These are phyloP conservation scores for Moxostoma hubbsi DNA, from an alignment of 2,797 vertebrate species.

Conservation along the genomic window DNA sequence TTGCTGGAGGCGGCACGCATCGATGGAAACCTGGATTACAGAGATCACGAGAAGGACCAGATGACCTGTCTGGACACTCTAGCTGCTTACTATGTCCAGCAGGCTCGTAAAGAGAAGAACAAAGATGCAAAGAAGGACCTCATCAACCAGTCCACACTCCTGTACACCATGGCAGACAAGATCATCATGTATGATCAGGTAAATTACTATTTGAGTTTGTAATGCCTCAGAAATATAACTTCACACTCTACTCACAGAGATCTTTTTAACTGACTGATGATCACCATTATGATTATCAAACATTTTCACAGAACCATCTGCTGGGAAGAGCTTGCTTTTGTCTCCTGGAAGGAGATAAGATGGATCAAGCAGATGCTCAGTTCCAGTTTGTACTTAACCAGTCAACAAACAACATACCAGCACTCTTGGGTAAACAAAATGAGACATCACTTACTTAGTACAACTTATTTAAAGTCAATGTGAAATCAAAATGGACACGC, in stretches of 20 bases:
- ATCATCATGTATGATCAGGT: constrained; percentile 99
- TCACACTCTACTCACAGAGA: no score
- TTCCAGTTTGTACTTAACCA: constrained; percentile 99
- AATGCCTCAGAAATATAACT: not conserved
- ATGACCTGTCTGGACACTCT: constrained; percentile 98
- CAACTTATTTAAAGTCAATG: not conserved
- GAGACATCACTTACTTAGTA: not conserved
- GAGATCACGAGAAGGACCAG: constrained; percentile 99
- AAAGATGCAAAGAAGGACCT: constrained; percentile 99
- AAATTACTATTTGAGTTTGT: constrained; percentile 44
- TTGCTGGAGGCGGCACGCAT: constrained; percentile 96
- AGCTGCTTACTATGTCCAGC: constrained; percentile 97
- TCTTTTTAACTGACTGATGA: not conserved
- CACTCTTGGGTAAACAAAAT: constrained; percentile 83
- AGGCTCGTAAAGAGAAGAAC: constrained; percentile 98
- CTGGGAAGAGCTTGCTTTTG: constrained; percentile 99
- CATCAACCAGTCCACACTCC: constrained; percentile 95
- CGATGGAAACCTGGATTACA: constrained; percentile 97
- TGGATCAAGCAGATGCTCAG: constrained; percentile 98
- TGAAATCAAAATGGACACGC: not conserved
- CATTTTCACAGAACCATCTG: constrained; percentile 90
- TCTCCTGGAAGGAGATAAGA: constrained; percentile 97
- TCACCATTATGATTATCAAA: not conserved
- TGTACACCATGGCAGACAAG: constrained; percentile 99
- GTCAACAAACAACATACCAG: constrained; percentile 98